Evolutionary conservation across 2,797 vertebrate species (phyloP), one percentile per base, ranked within the genome.

Genomic region (Acipenser oxyrinchus): DNA sequence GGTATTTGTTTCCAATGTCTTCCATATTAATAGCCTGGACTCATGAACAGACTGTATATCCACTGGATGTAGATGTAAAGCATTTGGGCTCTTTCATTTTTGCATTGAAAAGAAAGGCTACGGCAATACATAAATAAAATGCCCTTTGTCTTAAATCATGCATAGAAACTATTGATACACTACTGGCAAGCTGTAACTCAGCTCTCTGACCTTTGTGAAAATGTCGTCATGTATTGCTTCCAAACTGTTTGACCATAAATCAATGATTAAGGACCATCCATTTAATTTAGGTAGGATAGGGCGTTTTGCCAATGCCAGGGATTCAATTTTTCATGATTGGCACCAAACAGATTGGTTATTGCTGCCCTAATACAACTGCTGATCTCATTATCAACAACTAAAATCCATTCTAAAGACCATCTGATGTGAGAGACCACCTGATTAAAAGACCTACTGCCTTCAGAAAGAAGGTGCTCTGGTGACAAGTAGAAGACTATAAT

Each of bases 231-330:
- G 50, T 50, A 18, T 50, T 51, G 59, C 55, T 53, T 50, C 66
- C 50, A 49, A 68, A 60, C 70, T 52, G 13, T 49, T 48, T 51
- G 51, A 64, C 12, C 60, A 18, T 18, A 18, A 18, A 18, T 66
- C 50, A 57, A 61, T 23, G 64, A 68, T 72, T 49, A 62, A 62
- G 57, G 60, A 53, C 62, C 48, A 69, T 66, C n/a, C 49, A 63
- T 60, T 58, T 51, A 57, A 48, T 68, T 65, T 70, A 65, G 51
- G 12, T 9, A 59, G 63, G 58, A 63, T 57, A 68, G 6, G 55
- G 1, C 18, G 1, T 18, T 18, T 18, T 18, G 12, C 55, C 55
- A 58, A 58, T 11, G 55, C 15, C 8, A 13, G 12, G 2, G 11
- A 58, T 11, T 11, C 12, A 18, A 18, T 58, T 11, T 7, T 15